Evolutionary conservation across 2,113 vertebrate genomes (phyloP), one percentile per base, ranked within the genome.

Genomic region (Cochlearius cochlearius): DNA sequence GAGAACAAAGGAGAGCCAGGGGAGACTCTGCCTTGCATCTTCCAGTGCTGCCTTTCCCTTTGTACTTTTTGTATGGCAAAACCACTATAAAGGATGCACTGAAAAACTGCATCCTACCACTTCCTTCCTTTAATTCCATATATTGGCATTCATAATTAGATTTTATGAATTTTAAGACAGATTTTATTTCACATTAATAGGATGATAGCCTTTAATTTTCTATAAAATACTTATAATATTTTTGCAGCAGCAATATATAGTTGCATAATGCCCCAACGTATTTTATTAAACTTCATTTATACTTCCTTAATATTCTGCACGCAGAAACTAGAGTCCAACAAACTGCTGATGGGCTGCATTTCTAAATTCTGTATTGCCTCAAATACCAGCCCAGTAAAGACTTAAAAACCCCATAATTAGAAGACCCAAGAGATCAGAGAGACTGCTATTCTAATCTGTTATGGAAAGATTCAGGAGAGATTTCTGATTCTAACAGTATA

Each of bases 301-400:
- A 49, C 29, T 55, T 90, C 47, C 60, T 87, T 83, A 95, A 82
- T 73, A 88, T 90, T 93, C 92, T 92, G 41, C n/a, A 64, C 38
- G 53, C n/a, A 93, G 71, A 94, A 95, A 67, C 47, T 50, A 5
- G 0, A 80, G 71, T 62, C 41, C n/a, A 30, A 45, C 20, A 90
- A 96, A 96, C 41, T 84, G 85, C 90, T 92, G 88, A 94, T 52
- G 71, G 72, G 47, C 19, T 90, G 72, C 21, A 74, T 62, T 90
- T 90, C 52, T 83, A 43, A 86, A 66, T 59, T 83, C 23, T 52
- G 6, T 86, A 45, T 7, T 83, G 55, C 29, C 43, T 88, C 80
- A 94, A 79, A 92, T 21, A 60, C 58, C 30, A 91, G 41, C 63
- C 84, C 72, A 74, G 62, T 69, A 77, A 85, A 79, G 45, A 66